A percentile compares a stretch with the other conserved stretches of the same genome.
Evolutionary conservation across 1,140 invertebrate species (phyloP).

Genomic region (Meloidogyne chitwoodi): DNA sequence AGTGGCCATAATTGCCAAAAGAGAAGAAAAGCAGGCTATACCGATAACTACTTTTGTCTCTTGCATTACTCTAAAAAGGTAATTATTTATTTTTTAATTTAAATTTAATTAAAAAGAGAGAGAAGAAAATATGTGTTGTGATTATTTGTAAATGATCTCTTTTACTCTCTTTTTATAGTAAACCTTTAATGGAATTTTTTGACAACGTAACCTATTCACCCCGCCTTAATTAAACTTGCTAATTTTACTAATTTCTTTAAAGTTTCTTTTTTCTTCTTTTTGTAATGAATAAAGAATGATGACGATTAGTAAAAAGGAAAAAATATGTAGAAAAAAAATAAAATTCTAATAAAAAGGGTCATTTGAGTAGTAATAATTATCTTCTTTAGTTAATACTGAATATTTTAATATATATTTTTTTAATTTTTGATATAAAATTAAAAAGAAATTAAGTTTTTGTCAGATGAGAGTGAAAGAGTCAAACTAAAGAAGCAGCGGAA

Average conservation of each 20-base stretch:
- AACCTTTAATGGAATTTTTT: background rate
- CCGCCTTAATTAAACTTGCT: background rate
- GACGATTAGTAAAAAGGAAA: background rate
- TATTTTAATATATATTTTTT: no score
- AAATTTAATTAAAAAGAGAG: background rate
- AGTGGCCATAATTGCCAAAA: slow-evolving; percentile 29
- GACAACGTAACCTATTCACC: background rate
- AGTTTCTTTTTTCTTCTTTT: background rate
- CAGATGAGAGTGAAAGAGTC: no score
- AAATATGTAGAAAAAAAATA: background rate
- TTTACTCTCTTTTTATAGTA: background rate
- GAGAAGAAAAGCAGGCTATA: slow-evolving; percentile 32
- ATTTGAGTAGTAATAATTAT: no score
- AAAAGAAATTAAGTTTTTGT: no score
- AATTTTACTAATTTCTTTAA: background rate
- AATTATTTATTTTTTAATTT: background rate
- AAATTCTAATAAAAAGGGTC: background rate
- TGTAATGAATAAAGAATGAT: background rate
- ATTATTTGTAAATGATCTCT: background rate
- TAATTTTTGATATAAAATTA: no score
- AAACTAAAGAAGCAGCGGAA: no score
- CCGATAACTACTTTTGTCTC: slow-evolving; percentile 36
- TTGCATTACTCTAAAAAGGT: slow-evolving; percentile 4
- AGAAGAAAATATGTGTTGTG: background rate
- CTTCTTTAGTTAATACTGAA: no score